Evolutionary conservation across 2,888 invertebrate genomes (phyloP).

Genomic region (Pristionchus mayeri): DNA sequence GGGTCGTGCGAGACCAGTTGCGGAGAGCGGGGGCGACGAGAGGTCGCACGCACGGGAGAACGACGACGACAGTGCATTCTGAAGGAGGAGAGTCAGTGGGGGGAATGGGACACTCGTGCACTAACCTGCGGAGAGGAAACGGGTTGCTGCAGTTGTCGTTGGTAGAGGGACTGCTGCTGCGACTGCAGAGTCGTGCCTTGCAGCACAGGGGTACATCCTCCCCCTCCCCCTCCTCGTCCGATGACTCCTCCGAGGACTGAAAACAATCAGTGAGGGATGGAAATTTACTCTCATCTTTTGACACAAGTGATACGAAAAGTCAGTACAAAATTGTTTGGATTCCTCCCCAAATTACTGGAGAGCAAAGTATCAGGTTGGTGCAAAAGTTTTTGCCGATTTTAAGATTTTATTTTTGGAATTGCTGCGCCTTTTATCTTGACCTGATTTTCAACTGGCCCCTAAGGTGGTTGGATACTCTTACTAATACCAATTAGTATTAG

Average conservation of each 20-base stretch:
- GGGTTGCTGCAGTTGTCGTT: not conserved
- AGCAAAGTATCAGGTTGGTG: too few species aligned
- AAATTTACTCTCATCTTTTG: too few species aligned
- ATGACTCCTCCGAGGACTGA: constrained; percentile 1
- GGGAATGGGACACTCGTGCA: not conserved
- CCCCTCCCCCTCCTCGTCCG: constrained; percentile 16
- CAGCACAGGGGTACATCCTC: too few species aligned
- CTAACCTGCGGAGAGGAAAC: constrained; percentile 42
- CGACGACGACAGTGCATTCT: constrained; percentile 47
- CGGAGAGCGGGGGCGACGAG: constrained; percentile 28
- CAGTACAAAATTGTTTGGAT: too few species aligned
- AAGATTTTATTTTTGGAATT: too few species aligned
- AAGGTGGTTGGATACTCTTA: too few species aligned
- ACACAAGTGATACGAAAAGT: too few species aligned
- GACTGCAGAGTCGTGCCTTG: constrained; percentile 10
- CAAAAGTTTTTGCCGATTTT: too few species aligned
- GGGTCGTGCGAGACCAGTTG: not conserved
- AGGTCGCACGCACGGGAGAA: constrained; percentile 46
- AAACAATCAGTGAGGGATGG: not conserved
- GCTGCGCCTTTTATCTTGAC: too few species aligned
- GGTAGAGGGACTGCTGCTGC: not conserved
- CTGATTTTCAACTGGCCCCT: too few species aligned
- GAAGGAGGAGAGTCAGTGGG: not conserved
- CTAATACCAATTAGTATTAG: too few species aligned
- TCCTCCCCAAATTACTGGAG: too few species aligned